phyloP scores from a whole-genome alignment of 2,888 invertebrate genomes.

The Desoria tigrina region DNA sequence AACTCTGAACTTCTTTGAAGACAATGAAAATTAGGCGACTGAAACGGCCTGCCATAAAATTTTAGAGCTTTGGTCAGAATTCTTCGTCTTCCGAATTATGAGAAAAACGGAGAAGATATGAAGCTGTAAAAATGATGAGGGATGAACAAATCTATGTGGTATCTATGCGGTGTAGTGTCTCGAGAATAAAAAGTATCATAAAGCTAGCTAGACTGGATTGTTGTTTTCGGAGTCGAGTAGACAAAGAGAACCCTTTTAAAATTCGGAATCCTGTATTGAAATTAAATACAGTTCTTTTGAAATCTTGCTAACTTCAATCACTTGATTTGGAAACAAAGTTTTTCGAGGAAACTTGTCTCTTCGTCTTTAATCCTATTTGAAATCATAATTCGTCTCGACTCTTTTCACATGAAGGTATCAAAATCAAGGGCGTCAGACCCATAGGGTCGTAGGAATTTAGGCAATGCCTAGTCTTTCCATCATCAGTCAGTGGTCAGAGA shows the following conservation, averaged over 20 bases:
- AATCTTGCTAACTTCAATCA: too few species aligned
- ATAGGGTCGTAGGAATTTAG: neutral
- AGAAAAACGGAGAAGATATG: too few species aligned
- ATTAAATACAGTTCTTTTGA: too few species aligned
- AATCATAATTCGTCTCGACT: too few species aligned
- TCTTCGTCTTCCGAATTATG: neutral
- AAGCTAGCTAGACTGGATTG: too few species aligned
- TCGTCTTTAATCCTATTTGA: too few species aligned
- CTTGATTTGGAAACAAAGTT: neutral
- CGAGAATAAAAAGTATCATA: slow-evolving; percentile 33
- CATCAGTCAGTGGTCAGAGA: too few species aligned
- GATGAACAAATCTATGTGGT: slow-evolving; percentile 34
- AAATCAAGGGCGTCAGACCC: neutral
- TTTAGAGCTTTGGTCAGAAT: slow-evolving; percentile 9
- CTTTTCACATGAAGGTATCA: too few species aligned
- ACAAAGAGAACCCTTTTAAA: neutral
- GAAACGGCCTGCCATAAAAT: slow-evolving; percentile 12
- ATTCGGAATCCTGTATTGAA: too few species aligned
- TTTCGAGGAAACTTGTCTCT: neutral
- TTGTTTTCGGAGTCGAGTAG: neutral
- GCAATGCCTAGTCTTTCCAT: neutral
- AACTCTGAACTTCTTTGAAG: neutral
- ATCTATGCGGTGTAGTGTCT: slow-evolving; percentile 42
- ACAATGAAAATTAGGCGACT: slow-evolving; percentile 16
- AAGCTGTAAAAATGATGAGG: neutral